Evolutionary conservation across 2,888 invertebrate species (phyloP).

Genomic region (Pachymerium ferrugineum): DNA sequence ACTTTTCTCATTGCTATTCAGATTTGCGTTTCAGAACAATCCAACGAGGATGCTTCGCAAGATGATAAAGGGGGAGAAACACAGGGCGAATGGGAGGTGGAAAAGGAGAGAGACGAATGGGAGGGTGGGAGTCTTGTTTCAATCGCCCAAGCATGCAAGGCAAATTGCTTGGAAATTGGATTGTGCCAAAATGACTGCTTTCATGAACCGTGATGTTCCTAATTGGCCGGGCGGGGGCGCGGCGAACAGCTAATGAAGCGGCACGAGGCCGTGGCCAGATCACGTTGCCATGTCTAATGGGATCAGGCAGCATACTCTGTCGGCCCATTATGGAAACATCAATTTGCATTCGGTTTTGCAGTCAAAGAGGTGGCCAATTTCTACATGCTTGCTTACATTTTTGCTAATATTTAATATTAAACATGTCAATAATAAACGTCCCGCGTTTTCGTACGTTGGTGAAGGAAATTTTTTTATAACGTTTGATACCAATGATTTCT

Average conservation of each 20-base stretch:
- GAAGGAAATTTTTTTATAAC: no score
- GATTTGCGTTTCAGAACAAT: background rate
- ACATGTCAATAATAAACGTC: no score
- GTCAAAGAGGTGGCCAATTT: slow-evolving; percentile 9
- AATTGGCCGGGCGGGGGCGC: slow-evolving; percentile 28
- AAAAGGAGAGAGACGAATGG: slow-evolving; percentile 8
- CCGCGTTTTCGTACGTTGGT: no score
- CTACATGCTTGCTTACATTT: no score
- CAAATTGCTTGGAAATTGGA: slow-evolving; percentile 35
- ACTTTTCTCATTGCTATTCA: slow-evolving; percentile 18
- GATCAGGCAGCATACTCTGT: slow-evolving; percentile 11
- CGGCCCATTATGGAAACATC: slow-evolving; percentile 27
- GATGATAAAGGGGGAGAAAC: background rate
- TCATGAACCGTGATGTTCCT: slow-evolving; percentile 31
- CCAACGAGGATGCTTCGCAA: background rate
- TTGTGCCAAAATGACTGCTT: slow-evolving; percentile 34
- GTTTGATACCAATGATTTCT: no score
- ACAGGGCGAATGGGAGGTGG: background rate
- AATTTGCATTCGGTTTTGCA: slow-evolving; percentile 19
- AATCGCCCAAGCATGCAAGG: slow-evolving; percentile 30
- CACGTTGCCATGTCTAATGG: slow-evolving; percentile 6
- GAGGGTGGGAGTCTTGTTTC: slow-evolving; percentile 23
- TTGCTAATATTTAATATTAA: no score
- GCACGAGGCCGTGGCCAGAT: slow-evolving; percentile 28
- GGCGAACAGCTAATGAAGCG: slow-evolving; percentile 28